These are phyloP conservation scores for Cetonia aurata DNA, from an alignment of 2,888 invertebrate species.

Conservation along the genomic window DNA sequence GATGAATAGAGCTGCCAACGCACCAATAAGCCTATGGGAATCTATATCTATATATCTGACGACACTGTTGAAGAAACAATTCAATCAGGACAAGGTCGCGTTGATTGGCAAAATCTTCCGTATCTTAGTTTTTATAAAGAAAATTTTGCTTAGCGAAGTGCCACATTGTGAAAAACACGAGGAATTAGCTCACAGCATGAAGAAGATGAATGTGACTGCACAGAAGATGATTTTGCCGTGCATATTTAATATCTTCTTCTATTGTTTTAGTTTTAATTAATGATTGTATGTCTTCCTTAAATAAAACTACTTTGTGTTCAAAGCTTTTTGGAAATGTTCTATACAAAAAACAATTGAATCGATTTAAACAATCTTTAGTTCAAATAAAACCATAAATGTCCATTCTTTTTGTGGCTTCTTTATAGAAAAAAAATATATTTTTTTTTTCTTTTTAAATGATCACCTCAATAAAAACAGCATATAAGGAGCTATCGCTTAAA, in stretches of 20 bases:
- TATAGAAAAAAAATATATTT: no score
- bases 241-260: slow-evolving; percentile 16
- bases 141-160: slow-evolving; percentile 11
- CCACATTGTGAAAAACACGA: slow-evolving; percentile 7
- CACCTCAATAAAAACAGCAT: no score
- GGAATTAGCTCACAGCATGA: slow-evolving; percentile 3
- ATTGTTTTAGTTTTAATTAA: slow-evolving; percentile 1
- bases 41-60: not conserved
- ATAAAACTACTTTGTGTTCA: not conserved
- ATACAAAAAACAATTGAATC: not conserved
- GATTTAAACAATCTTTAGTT: not conserved
- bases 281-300: not conserved
- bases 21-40: slow-evolving; percentile 1
- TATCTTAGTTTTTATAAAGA: slow-evolving; percentile 38
- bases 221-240: slow-evolving; percentile 18
- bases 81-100: slow-evolving; percentile 28
- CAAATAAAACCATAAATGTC: no score
- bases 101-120: slow-evolving; percentile 38
- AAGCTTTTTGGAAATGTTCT: not conserved
- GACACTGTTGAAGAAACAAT: slow-evolving; percentile 40
- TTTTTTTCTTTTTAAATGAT: no score
- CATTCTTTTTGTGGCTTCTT: no score
- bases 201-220: slow-evolving; percentile 20
- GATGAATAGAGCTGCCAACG: slow-evolving; percentile 19
- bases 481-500: not conserved